phyloP scores from a whole-genome alignment of 2,113 vertebrate species.

The Macquaria ambigua region DNA sequence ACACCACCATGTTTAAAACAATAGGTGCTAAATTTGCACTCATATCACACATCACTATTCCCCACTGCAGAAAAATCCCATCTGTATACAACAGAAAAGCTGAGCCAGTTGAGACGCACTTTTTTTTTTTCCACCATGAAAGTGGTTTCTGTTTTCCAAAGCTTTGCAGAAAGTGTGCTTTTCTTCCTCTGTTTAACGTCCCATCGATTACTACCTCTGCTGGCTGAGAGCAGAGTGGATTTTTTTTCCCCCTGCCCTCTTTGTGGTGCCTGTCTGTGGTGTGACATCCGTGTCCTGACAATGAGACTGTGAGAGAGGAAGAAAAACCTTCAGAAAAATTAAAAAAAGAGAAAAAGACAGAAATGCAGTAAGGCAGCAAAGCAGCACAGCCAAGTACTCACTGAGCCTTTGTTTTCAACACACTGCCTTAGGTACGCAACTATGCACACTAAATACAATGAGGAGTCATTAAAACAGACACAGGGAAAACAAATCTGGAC shows the following conservation, averaged over 20 bases:
- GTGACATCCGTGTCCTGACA: constrained; percentile 68
- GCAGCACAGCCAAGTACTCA: constrained; percentile 31
- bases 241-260: constrained; percentile 53
- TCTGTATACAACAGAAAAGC: constrained; percentile 25
- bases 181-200: constrained; percentile 71
- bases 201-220: constrained; percentile 73
- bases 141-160: constrained; percentile 46
- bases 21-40: background rate
- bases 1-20: constrained; percentile 33
- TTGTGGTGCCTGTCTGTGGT: constrained; percentile 65
- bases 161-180: constrained; percentile 50
- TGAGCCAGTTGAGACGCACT: background rate
- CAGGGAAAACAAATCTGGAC: constrained; percentile 42
- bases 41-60: background rate
- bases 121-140: constrained; percentile 44
- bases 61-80: background rate
- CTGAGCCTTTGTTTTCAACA: constrained; percentile 64
- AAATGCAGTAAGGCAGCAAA: constrained; percentile 49
- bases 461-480: constrained; percentile 71
- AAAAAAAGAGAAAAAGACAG: constrained; percentile 24
- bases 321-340: constrained; percentile 39
- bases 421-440: constrained; percentile 54
- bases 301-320: constrained; percentile 33
- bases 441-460: constrained; percentile 58
- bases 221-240: constrained; percentile 46